Conservation (phyloP, 2,888 invertebrate genomes). For the Phasia obesa region DNA sequence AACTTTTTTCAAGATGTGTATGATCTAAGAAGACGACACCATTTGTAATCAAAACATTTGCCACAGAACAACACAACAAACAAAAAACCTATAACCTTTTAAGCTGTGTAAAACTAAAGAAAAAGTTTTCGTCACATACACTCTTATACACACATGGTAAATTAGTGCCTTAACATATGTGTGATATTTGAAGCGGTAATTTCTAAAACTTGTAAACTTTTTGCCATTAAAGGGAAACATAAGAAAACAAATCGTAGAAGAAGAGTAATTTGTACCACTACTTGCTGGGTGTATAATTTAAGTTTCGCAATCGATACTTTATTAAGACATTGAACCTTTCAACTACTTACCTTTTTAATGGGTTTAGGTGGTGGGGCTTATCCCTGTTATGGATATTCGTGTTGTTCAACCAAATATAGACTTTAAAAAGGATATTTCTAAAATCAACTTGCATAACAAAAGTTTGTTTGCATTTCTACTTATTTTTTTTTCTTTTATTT, state of each 20-base stretch:
- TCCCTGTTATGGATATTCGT: constrained; percentile 35
- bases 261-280: constrained; percentile 31
- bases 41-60: constrained; percentile 40
- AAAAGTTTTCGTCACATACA: neutral
- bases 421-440: constrained; percentile 16
- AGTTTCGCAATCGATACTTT: constrained; percentile 73
- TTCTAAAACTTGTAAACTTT: constrained; percentile 39
- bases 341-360: constrained; percentile 39
- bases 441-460: constrained; percentile 56
- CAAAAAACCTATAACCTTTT: constrained; percentile 34
- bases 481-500: constrained; percentile 10
- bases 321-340: constrained; percentile 72
- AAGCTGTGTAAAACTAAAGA: neutral
- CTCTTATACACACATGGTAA: neutral
- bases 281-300: constrained; percentile 18
- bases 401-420: constrained; percentile 19
- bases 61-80: constrained; percentile 4
- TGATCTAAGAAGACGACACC: too few relatives aligned
- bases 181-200: neutral
- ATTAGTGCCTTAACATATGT: constrained; percentile 6
- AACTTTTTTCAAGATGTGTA: too few relatives aligned
- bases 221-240: constrained; percentile 1
- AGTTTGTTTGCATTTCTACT: too few relatives aligned
- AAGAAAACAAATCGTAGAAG: neutral
- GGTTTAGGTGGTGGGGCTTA: constrained; percentile 53